Evolutionary conservation across 2,888 invertebrate genomes (phyloP).

Genomic region (Anoncus sp.): DNA sequence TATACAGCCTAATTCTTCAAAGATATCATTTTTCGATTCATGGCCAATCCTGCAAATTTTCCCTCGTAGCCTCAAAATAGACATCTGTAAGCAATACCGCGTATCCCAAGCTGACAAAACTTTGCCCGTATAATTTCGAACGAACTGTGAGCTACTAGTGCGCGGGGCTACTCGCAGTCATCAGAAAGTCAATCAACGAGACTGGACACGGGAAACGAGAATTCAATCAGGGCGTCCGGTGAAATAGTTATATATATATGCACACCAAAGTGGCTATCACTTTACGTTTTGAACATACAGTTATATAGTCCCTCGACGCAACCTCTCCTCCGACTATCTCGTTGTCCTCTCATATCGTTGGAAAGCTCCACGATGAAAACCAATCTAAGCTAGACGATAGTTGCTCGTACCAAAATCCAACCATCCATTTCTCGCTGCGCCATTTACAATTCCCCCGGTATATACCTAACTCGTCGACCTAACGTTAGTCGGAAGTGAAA

Average conservation of each 20-base stretch:
- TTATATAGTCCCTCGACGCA: slow-evolving; percentile 15
- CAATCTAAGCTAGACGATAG: slow-evolving; percentile 51
- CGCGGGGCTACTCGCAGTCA: too few relatives aligned
- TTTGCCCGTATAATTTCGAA: slow-evolving; percentile 7
- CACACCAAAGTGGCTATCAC: slow-evolving; percentile 10
- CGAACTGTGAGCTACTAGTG: slow-evolving; percentile 1
- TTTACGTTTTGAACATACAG: slow-evolving; percentile 9
- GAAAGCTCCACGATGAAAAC: slow-evolving; percentile 44
- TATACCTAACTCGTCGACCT: slow-evolving; percentile 27
- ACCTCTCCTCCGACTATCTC: background rate
- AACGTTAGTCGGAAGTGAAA: slow-evolving; percentile 25
- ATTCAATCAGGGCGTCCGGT: slow-evolving; percentile 34
- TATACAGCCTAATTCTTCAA: too few relatives aligned
- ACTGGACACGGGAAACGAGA: slow-evolving; percentile 41
- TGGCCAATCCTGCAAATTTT: background rate
- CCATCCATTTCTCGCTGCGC: slow-evolving; percentile 43
- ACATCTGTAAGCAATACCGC: background rate
- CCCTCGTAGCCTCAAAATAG: background rate
- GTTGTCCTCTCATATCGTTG: background rate
- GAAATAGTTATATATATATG: slow-evolving; percentile 27
- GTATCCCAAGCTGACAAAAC: slow-evolving; percentile 15
- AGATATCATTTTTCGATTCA: too few relatives aligned
- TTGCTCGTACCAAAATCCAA: slow-evolving; percentile 17
- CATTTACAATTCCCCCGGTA: too few relatives aligned
- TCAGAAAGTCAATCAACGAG: slow-evolving; percentile 55